Evolutionary conservation across 1,140 invertebrate genomes (phyloP).

Genomic region (Ostrea denselamellosa): DNA sequence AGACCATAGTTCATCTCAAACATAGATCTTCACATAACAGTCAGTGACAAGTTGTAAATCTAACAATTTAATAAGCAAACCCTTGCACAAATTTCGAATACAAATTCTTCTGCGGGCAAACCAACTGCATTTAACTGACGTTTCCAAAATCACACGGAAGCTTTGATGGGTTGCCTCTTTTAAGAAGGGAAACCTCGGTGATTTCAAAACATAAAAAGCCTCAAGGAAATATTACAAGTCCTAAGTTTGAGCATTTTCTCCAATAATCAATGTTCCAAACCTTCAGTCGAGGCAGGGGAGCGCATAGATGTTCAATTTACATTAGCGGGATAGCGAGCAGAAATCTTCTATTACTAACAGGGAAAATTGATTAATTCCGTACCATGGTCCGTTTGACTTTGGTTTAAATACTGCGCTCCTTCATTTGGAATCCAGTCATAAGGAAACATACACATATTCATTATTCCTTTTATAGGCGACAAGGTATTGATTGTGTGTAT

Average conservation of each 20-base stretch:
- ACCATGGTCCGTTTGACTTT: slow-evolving; percentile 3
- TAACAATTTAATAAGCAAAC: background rate
- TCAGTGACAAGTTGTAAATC: slow-evolving; percentile 20
- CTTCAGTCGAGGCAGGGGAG: slow-evolving; percentile 8
- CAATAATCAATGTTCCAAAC: slow-evolving; percentile 22
- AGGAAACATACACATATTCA: background rate
- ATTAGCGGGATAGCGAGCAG: background rate
- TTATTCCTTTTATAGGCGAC: slow-evolving; percentile 2
- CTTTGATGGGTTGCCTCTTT: background rate
- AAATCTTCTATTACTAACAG: slow-evolving; percentile 28
- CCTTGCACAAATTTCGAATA: background rate
- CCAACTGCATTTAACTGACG: background rate
- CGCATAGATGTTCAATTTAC: slow-evolving; percentile 25
- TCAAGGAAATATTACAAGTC: slow-evolving; percentile 31
- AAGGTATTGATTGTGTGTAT: background rate
- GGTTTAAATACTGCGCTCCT: background rate
- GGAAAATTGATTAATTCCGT: slow-evolving; percentile 29
- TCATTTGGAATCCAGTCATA: background rate
- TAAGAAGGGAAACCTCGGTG: background rate
- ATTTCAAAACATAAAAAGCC: slow-evolving; percentile 14
- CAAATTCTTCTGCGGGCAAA: background rate
- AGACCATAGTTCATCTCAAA: slow-evolving; percentile 17
- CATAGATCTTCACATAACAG: background rate
- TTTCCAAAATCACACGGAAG: background rate
- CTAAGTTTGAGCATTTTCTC: slow-evolving; percentile 37